Conservation (phyloP, 2,888 invertebrate species). For the Catocala nupta region DNA sequence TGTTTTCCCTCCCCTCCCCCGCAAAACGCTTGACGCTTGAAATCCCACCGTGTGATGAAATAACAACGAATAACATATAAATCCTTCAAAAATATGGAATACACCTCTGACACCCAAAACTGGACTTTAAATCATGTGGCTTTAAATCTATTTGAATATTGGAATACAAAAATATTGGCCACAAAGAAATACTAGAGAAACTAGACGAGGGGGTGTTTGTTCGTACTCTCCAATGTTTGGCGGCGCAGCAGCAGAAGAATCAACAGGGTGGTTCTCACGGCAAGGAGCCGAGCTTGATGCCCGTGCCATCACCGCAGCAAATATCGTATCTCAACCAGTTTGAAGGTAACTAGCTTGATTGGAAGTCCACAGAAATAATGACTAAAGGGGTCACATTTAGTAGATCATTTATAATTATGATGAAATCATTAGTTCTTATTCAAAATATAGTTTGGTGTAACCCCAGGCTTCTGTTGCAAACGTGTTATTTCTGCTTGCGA, state of each 20-base stretch:
- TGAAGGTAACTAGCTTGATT: constrained; percentile 89
- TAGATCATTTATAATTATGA: constrained; percentile 4
- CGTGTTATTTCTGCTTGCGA: constrained; percentile 52
- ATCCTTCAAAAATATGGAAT: constrained; percentile 50
- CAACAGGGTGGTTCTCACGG: constrained; percentile 78
- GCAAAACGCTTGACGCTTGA: constrained; percentile 86
- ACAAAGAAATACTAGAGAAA: constrained; percentile 83
- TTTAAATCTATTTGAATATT: constrained; percentile 31
- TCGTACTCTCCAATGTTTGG: constrained; percentile 86
- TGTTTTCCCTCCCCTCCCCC: constrained; percentile 80
- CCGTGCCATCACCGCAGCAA: constrained; percentile 98
- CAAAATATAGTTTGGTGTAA: constrained; percentile 45
- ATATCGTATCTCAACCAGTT: constrained; percentile 98
- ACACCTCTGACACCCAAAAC: constrained; percentile 41
- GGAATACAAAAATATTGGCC: constrained; percentile 61
- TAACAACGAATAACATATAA: constrained; percentile 70
- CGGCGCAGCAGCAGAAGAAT: constrained; percentile 85
- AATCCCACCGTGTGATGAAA: constrained; percentile 82
- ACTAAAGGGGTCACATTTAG: constrained; percentile 52
- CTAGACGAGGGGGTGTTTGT: constrained; percentile 86
- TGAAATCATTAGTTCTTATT: neutral
- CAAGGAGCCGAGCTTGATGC: constrained; percentile 97
- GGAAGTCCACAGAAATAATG: constrained; percentile 61
- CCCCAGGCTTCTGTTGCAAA: constrained; percentile 49
- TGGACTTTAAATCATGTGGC: constrained; percentile 38